These are phyloP conservation scores for Phrynosoma platyrhinos DNA, from an alignment of 2,113 vertebrate genomes.

Conservation along the genomic window DNA sequence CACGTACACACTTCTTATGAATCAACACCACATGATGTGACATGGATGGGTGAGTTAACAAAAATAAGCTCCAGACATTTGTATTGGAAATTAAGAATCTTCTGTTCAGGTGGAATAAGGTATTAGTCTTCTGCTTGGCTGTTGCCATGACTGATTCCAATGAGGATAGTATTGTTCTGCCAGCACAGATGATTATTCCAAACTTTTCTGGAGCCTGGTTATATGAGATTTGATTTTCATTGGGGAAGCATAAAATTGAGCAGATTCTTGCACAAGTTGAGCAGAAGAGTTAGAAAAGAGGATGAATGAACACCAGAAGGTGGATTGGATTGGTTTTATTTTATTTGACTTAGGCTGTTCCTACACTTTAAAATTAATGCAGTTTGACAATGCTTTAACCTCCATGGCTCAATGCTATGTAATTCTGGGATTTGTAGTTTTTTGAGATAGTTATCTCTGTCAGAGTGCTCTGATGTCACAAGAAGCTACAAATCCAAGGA, in stretches of 20 bases:
- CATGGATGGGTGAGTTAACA: neutral
- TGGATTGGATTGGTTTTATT: too few species aligned
- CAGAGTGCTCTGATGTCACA: too few species aligned
- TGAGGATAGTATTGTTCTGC: neutral
- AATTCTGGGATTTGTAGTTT: too few species aligned
- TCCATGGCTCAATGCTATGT: too few species aligned
- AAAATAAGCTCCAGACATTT: neutral
- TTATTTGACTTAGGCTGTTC: too few species aligned
- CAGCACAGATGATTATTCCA: neutral
- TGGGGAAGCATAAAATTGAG: too few species aligned
- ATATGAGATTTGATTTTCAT: neutral
- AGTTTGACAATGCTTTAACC: too few species aligned
- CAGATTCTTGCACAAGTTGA: neutral
- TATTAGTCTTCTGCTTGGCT: neutral
- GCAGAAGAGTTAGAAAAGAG: neutral
- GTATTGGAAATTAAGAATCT: neutral
- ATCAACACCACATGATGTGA: slow-evolving; percentile 14
- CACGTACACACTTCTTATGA: neutral
- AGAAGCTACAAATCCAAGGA: too few species aligned
- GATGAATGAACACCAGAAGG: too few species aligned
- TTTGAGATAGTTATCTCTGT: too few species aligned
- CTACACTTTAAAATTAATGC: too few species aligned
- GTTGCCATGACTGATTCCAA: neutral
- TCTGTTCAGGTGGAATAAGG: neutral
- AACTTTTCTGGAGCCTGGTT: neutral